Evolutionary conservation across 2,113 vertebrate species (phyloP), one percentile per base, ranked within the genome.

Genomic region (Aphelocoma coerulescens): DNA sequence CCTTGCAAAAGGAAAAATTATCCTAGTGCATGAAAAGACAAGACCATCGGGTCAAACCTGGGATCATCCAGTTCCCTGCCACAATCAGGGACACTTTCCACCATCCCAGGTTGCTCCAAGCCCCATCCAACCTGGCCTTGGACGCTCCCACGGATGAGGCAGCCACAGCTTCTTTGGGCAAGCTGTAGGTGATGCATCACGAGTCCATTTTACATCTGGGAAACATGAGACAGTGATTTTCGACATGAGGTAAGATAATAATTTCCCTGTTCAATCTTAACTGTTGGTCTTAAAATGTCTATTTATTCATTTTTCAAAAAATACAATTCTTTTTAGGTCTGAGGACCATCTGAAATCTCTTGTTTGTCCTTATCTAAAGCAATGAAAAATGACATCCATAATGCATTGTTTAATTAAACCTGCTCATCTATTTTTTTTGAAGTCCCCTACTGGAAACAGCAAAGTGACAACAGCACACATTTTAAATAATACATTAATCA

Each of bases 391-490:
- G 1, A 54, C 24, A 77, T 17, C 23, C 43, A 27, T 2, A 0
- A 13, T 32, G 3, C 7, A 11, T 13, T 65, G 32, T 51, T 84
- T 30, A 73, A 51, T 43, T 86, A 58, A 84, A 54, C 11, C 6
- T 57, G 5, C 6, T 85, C 12, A 35, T 21, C 11, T 41, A 19
- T 2, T 11, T 19, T 23, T 54, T 49, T 9, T 4, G 4, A 11
- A 22, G 9, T n/a, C 5, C 9, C 15, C 0, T 0, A 8, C 0
- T 66, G 12, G 4, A 88, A 88, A 26, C 2, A 66, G 10, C 10
- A n/a, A 87, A 66, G 14, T 32, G 17, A 41, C 16, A 65, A 12
- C 4, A 7, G 20, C 3, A n/a, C 2, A 5, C 4, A 26, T 39
- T 66, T 68, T 17, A 39, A 87, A 67, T 51, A 54, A 24, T 7